Conservation (phyloP, 2,797 vertebrate genomes). For the Calcarius lapponicus region DNA sequence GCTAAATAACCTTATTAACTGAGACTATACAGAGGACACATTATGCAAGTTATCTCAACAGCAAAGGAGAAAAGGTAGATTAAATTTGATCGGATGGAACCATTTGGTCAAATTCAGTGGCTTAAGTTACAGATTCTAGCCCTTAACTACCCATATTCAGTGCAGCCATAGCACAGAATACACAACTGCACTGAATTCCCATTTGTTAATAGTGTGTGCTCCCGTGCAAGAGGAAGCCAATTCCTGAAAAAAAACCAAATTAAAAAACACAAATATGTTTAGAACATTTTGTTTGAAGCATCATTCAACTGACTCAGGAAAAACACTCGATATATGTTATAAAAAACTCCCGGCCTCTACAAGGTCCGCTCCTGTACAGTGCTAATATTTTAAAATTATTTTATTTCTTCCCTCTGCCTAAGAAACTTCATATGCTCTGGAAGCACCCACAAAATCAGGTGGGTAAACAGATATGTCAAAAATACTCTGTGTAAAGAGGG, state of each 20-base stretch:
- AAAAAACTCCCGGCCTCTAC: conserved; percentile 5
- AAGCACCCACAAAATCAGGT: conserved; percentile 55
- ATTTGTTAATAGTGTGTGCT: conserved; percentile 17
- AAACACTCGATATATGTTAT: not conserved
- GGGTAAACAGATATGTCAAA: conserved; percentile 67
- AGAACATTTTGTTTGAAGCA: conserved; percentile 28
- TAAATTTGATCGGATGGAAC: conserved; percentile 53
- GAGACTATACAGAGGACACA: conserved; percentile 74
- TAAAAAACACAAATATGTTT: not conserved
- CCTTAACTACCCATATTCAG: conserved; percentile 73
- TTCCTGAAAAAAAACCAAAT: conserved; percentile 14
- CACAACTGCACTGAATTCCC: conserved; percentile 55
- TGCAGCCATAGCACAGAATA: conserved; percentile 26
- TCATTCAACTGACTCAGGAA: conserved; percentile 4
- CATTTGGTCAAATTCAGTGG: conserved; percentile 68
- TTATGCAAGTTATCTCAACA: conserved; percentile 72
- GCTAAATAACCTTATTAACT: conserved; percentile 78
- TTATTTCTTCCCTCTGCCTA: conserved; percentile 69
- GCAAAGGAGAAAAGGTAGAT: conserved; percentile 69
- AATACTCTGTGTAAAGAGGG: conserved; percentile 68
- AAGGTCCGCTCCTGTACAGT: conserved; percentile 24
- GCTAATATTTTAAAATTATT: conserved; percentile 42
- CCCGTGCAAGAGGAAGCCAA: conserved; percentile 16
- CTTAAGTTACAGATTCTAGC: conserved; percentile 69
- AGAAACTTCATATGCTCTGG: conserved; percentile 71